Percentiles rank a stretch among this genome's conserved stretches.
phyloP scores from a whole-genome alignment of 2,797 vertebrate species.

The Sphenodon punctatus region DNA sequence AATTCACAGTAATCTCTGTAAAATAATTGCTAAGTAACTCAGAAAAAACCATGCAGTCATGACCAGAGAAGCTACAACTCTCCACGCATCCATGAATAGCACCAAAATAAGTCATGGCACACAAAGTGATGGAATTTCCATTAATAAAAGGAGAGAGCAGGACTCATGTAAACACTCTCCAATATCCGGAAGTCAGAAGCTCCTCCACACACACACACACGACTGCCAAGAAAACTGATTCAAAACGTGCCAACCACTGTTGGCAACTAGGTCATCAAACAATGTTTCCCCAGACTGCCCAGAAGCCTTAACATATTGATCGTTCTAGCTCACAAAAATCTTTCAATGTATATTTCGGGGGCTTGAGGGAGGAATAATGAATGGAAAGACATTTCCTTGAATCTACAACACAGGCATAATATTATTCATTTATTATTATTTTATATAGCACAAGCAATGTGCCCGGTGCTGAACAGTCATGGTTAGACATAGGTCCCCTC shows the following conservation, averaged over 20 bases:
- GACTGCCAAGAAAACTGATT: constrained; percentile 40
- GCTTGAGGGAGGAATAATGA: no score
- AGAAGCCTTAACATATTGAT: not conserved
- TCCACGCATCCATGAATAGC: not conserved
- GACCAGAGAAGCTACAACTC: not conserved
- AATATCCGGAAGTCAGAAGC: not conserved
- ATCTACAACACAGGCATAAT: not conserved
- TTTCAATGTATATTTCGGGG: not conserved
- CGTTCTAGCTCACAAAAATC: not conserved
- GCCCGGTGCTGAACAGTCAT: no score
- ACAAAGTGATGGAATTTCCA: not conserved
- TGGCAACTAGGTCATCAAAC: not conserved
- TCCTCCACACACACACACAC: not conserved
- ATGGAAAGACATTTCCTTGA: rapidly evolving
- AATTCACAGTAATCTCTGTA: not conserved
- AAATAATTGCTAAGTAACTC: not conserved
- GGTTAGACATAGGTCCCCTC: no score
- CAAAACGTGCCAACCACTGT: constrained; percentile 13
- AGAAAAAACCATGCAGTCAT: not conserved
- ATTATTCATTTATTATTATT: no score
- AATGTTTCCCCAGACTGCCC: not conserved
- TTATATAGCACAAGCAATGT: no score
- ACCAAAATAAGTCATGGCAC: not conserved
- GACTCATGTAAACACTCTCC: not conserved
- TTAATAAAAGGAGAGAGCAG: constrained; percentile 11